These are phyloP conservation scores for Coryphaenoides rupestris DNA, from an alignment of 2,113 vertebrate genomes.

Conservation along the genomic window DNA sequence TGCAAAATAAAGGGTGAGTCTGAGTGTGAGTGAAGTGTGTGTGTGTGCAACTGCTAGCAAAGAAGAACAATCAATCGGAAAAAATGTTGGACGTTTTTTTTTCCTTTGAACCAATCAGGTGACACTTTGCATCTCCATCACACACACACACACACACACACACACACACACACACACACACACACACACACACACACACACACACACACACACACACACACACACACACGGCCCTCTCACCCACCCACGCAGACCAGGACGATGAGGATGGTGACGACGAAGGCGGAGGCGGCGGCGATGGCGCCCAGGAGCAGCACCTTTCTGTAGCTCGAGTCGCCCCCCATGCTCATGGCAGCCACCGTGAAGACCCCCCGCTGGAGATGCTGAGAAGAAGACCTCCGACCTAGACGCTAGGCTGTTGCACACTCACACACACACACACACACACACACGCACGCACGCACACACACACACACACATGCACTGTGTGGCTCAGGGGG, in stretches of 20 bases:
- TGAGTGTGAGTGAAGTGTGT: too few relatives aligned
- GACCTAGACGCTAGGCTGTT: too few relatives aligned
- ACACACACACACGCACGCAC: conserved; percentile 22
- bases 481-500: conserved; percentile 35
- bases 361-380: neutral
- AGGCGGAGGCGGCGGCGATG: conserved; percentile 76
- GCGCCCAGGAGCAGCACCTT: conserved; percentile 74
- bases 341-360: conserved; percentile 33
- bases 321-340: conserved; percentile 35
- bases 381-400: too few relatives aligned
- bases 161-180: too few relatives aligned
- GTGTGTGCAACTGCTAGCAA: too few relatives aligned
- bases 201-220: too few relatives aligned
- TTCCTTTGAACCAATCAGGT: too few relatives aligned
- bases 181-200: too few relatives aligned
- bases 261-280: conserved; percentile 75
- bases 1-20: too few relatives aligned
- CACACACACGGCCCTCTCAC: conserved; percentile 61
- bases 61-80: too few relatives aligned
- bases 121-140: conserved; percentile 19
- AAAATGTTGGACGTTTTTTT: too few relatives aligned
- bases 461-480: conserved; percentile 23
- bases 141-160: conserved; percentile 78
- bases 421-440: conserved; percentile 19
- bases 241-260: conserved; percentile 76